Base-by-base conservation (phyloP, 2,888 invertebrate species). In the Drosophila picticornis region DNA sequence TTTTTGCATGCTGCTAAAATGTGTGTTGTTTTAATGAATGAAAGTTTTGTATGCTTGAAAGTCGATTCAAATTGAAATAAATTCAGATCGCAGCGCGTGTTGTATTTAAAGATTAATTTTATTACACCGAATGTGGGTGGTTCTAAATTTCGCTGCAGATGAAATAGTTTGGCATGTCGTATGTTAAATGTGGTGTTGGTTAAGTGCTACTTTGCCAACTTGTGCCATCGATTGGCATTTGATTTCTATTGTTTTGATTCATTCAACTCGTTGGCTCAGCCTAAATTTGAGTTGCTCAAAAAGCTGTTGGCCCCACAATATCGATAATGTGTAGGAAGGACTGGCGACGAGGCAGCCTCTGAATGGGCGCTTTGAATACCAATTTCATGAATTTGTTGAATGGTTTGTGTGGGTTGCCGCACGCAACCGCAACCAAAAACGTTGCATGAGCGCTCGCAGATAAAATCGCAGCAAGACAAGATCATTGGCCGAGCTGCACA, bases 301-400 rank as follows among this genome's bases (percentile, higher is more conserved):
- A 78, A 61, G 76, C 72, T 76, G 79, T 69, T 78, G 58, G 60
- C 74, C 77, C 60, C 77, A 79, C 51, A 79, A 75, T 36, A 71
- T 72, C 46, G 63, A 52, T 77, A 69, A 31, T 77, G 79, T 79
- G 79, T 79, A 77, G 79, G 79, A 72, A 78, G 78, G 80, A 75
- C 62, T 56, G 77, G 48, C 63, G 58, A 63, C 73, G 53, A n/a
- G n/a, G 51, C 46, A 46, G 78, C 72, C 67, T 65, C 53, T 63
- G 67, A 75, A 61, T 75, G 64, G 55, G 57, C 66, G 58, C 76
- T 80, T 71, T 62, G 67, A 77, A 77, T 75, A 75, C 62, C 62
- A 63, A 80, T 77, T 77, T 80, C 65, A 66, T 74, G 67, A 67
- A 58, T 74, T 63, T 63, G 55, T 69, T 77, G 67, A 80, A 70